Evolutionary conservation across 2,113 vertebrate genomes (phyloP).

Genomic region (Gavia stellata): DNA sequence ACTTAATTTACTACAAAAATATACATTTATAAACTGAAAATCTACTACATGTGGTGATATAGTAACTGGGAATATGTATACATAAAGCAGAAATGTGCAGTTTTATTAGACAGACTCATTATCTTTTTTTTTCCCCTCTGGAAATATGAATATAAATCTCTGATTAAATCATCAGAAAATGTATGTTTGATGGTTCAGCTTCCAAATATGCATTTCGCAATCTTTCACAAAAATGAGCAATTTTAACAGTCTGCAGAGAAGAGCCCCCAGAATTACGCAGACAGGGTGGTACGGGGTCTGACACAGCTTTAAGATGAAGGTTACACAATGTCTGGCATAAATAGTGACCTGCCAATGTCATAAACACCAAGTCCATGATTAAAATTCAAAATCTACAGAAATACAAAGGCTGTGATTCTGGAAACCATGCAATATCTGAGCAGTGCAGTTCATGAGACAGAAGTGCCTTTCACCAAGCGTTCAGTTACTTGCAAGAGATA

Average conservation of each 20-base stretch:
- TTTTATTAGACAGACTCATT: not conserved
- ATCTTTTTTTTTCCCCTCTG: not conserved
- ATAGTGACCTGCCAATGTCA: not conserved
- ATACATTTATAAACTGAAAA: not conserved
- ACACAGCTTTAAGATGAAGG: not conserved
- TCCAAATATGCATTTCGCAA: not conserved
- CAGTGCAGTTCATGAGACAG: not conserved
- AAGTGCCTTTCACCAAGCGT: not conserved
- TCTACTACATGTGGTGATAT: not conserved
- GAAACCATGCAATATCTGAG: not conserved
- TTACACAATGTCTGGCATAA: not conserved
- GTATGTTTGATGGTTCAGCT: not conserved
- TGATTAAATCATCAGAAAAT: not conserved
- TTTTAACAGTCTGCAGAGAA: not conserved
- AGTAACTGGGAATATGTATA: not conserved
- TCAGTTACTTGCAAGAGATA: not conserved
- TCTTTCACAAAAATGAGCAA: not conserved
- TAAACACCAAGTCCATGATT: not conserved
- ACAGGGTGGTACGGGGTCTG: not conserved
- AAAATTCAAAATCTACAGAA: not conserved
- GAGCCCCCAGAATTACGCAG: not conserved
- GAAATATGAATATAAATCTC: not conserved
- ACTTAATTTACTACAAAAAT: not conserved
- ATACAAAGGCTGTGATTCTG: not conserved
- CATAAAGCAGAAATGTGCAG: not conserved